Conservation (phyloP, 2,797 vertebrate genomes). For the Platalea minor region DNA sequence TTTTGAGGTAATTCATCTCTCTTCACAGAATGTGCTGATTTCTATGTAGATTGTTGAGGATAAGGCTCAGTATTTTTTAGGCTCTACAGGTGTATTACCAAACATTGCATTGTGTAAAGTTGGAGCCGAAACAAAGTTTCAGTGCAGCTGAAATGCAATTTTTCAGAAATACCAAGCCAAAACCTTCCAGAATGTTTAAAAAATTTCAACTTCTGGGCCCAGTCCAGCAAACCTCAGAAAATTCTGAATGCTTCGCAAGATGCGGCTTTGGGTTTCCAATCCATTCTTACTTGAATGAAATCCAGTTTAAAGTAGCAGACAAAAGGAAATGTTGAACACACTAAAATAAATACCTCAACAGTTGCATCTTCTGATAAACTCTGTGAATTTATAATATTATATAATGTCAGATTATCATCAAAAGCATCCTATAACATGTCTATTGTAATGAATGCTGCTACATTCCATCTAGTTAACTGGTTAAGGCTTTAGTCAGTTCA, state of each 20-base stretch:
- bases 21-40: neutral
- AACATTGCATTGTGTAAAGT: neutral
- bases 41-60: neutral
- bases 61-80: neutral
- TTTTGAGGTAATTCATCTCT: neutral
- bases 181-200: neutral
- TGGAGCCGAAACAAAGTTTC: neutral
- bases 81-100: neutral
- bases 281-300: neutral
- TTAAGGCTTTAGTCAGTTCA: neutral
- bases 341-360: neutral
- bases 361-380: neutral
- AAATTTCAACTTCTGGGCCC: neutral
- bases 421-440: neutral
- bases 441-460: neutral
- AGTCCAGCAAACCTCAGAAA: neutral
- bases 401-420: neutral
- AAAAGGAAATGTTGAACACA: neutral
- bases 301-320: neutral
- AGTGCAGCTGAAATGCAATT: neutral
- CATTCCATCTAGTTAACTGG: neutral
- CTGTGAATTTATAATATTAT: neutral
- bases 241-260: neutral
- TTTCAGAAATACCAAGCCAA: neutral
- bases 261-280: neutral